A percentile compares a stretch with the other conserved stretches of the same genome.
These are phyloP conservation scores for Peromyscus leucopus DNA, from an alignment of 2,113 vertebrate species.

Conservation along the genomic window DNA sequence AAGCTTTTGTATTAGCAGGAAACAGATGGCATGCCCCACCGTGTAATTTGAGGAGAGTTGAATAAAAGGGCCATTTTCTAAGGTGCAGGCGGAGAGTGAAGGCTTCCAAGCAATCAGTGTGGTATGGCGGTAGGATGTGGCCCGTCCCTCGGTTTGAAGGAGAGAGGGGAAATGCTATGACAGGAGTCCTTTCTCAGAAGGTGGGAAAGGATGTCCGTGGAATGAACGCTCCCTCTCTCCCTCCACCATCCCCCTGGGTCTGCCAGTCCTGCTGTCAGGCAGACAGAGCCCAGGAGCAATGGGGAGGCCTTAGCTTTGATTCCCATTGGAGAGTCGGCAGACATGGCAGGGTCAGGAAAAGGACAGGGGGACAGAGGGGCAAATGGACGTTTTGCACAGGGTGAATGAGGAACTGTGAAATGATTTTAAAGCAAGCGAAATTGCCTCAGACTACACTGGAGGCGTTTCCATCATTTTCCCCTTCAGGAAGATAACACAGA, in stretches of 20 bases:
- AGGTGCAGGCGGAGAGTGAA: neutral
- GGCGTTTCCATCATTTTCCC: neutral
- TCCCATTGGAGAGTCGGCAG: neutral
- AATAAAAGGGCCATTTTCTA: neutral
- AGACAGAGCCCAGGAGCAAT: neutral
- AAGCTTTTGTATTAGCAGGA: slow-evolving; percentile 1
- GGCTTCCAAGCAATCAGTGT: accelerated
- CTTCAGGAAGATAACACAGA: neutral
- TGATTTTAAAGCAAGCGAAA: slow-evolving; percentile 23
- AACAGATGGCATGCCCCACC: neutral
- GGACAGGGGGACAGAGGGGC: neutral
- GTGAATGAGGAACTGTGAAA: slow-evolving; percentile 6
- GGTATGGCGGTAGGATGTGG: too few species aligned
- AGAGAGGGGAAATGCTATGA: too few species aligned
- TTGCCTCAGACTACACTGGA: neutral
- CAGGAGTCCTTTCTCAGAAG: neutral
- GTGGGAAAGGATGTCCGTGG: accelerated
- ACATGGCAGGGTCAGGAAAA: neutral
- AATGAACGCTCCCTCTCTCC: neutral
- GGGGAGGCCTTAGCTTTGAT: neutral
- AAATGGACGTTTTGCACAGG: neutral
- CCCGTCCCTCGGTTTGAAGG: neutral
- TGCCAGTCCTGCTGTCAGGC: neutral
- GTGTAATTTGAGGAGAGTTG: neutral
- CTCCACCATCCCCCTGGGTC: neutral